Evolutionary conservation across 1,140 invertebrate species (phyloP).

Genomic region (Diorhabda elongata): DNA sequence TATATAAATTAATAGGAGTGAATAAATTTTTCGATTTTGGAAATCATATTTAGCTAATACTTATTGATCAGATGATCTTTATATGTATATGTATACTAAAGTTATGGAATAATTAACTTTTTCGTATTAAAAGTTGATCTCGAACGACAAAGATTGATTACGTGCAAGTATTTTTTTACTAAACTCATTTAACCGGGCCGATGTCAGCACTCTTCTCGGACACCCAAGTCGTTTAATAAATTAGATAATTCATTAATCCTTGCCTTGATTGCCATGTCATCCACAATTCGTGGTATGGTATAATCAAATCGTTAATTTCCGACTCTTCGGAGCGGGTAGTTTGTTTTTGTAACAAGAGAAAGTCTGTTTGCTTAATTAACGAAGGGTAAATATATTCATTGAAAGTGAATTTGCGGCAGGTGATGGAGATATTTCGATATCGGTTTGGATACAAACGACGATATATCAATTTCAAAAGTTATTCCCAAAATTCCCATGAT

Average conservation of each 20-base stretch:
- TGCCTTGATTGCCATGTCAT: not conserved
- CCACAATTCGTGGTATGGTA: not conserved
- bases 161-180: not conserved
- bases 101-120: not conserved
- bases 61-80: no score
- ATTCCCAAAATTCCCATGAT: no score
- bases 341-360: not conserved
- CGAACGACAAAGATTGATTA: not conserved
- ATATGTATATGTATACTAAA: not conserved
- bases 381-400: no score
- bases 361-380: no score
- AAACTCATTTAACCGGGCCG: not conserved
- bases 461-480: no score
- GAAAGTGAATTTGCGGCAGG: no score
- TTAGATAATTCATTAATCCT: slow-evolving; percentile 1
- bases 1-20: no score
- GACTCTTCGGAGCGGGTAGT: not conserved
- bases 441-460: no score
- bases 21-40: no score
- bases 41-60: no score
- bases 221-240: slow-evolving; percentile 2
- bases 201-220: slow-evolving; percentile 1
- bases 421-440: no score
- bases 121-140: not conserved
- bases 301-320: slow-evolving; percentile 1